These are phyloP conservation scores for Temnothorax rugatulus DNA, from an alignment of 2,888 invertebrate genomes.

Conservation along the genomic window DNA sequence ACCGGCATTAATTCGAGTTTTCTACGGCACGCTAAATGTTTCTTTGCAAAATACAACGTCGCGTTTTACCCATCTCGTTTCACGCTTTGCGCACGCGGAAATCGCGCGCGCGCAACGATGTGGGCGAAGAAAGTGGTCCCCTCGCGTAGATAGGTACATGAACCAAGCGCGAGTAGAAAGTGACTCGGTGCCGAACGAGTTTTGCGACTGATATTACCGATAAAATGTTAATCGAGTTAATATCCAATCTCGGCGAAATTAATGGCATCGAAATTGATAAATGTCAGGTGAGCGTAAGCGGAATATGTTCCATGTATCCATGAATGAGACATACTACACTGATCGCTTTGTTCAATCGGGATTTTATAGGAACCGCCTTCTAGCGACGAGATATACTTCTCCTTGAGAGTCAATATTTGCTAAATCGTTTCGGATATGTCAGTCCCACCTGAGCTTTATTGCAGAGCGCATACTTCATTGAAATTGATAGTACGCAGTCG, in stretches of 20 bases:
- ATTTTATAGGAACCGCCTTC: slow-evolving; percentile 11
- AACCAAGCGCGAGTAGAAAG: slow-evolving; percentile 37
- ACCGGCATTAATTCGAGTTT: slow-evolving; percentile 70
- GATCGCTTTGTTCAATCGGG: slow-evolving; percentile 12
- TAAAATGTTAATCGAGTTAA: slow-evolving; percentile 46
- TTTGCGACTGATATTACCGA: slow-evolving; percentile 18
- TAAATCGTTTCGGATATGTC: slow-evolving; percentile 41
- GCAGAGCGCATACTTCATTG: slow-evolving; percentile 17
- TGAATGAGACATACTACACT: slow-evolving; percentile 10
- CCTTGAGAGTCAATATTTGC: slow-evolving; percentile 35
- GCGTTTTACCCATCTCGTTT: slow-evolving; percentile 8
- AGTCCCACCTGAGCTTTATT: slow-evolving; percentile 9
- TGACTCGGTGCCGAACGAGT: slow-evolving; percentile 27
- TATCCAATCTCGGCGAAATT: slow-evolving; percentile 38
- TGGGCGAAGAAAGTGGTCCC: slow-evolving; percentile 27
- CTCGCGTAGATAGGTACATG: neutral
- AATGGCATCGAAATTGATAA: slow-evolving; percentile 35
- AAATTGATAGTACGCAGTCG: slow-evolving; percentile 30
- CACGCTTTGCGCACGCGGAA: slow-evolving; percentile 8
- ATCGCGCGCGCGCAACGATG: slow-evolving; percentile 19
- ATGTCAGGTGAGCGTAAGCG: slow-evolving; percentile 4
- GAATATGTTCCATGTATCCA: neutral
- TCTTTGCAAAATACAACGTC: slow-evolving; percentile 41
- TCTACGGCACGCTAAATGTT: slow-evolving; percentile 63
- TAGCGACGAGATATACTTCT: slow-evolving; percentile 17